Evolutionary conservation across 2,113 vertebrate genomes (phyloP), one percentile per base, ranked within the genome.

Genomic region (Lathamus discolor): DNA sequence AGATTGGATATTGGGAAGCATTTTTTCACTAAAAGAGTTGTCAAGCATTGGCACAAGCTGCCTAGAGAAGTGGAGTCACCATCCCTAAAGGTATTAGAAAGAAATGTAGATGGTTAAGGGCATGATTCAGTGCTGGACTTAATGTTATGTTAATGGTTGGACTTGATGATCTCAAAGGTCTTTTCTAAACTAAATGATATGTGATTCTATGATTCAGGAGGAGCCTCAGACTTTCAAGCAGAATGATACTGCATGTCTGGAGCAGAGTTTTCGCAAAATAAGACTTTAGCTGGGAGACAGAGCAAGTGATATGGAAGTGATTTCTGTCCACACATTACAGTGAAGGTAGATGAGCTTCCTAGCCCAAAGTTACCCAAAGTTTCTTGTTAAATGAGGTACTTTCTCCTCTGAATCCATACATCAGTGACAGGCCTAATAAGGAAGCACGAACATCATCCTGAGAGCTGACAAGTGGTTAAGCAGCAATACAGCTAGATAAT

Each of bases 401-500:
- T 90, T 90, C 28, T 86, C 28, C 23, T 81, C 80, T 79, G 69
- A 86, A 84, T 88, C 19, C 31, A 17, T 35, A 62, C 0, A 1
- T 72, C n/a, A 28, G 41, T 84, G 73, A 37, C 69, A 95, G 76
- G 48, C 66, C 52, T 88, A 66, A 86, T 62, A 92, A 76, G 33
- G 35, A 88, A 23, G 23, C 49, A 33, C 13, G 18, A 66, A 43
- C 31, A 69, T 24, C 4, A 82, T 24, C 52, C 44, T 76, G 77
- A 82, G 62, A 93, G 19, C 41, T 94, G 93, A 73, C 91, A 91
- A 94, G 31, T 63, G 16, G 66, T 80, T 86, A 86, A 88, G 73
- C 29, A 84, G 57, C 63, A 93, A 52, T 63, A 0, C 4, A 91
- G 13, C 76, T 66, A 80, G 43, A 75, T 94, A 96, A 94, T 83